These are phyloP conservation scores for Leptinotarsa undecemlineata DNA, from an alignment of 1,140 invertebrate genomes.

Conservation along the genomic window DNA sequence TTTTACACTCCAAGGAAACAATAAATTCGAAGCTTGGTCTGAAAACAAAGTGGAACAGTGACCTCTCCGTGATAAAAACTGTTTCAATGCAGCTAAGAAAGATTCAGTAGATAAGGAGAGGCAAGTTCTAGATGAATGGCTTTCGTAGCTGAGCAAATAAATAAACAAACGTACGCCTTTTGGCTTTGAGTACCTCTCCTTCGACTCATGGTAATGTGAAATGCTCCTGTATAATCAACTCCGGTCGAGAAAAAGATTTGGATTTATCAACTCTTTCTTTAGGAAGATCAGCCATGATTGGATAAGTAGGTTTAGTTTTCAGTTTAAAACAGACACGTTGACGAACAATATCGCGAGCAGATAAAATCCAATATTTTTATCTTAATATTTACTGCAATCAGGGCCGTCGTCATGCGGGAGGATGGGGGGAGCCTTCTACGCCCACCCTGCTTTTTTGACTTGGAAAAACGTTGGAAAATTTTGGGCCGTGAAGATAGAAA, in stretches of 20 bases:
- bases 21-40: no score
- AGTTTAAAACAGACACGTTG: not conserved
- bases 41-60: no score
- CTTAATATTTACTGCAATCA: not conserved
- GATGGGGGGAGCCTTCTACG: no score
- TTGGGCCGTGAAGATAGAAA: no score
- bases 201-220: constrained; percentile 28
- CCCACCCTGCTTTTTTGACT: no score
- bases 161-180: constrained; percentile 43
- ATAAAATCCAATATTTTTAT: constrained; percentile 18
- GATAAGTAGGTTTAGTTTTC: not conserved
- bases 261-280: not conserved
- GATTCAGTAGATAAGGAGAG: no score
- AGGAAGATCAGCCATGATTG: constrained; percentile 3
- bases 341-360: not conserved
- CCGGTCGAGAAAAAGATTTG: constrained; percentile 38
- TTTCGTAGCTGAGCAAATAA: constrained; percentile 19
- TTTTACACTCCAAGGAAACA: no score
- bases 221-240: constrained; percentile 47
- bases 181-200: constrained; percentile 21
- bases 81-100: no score
- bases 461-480: no score
- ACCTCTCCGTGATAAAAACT: no score
- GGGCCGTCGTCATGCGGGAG: no score
- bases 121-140: constrained; percentile 45